These are phyloP conservation scores for Microcebus tavaratra DNA, from an alignment of 2,113 vertebrate species.

Conservation along the genomic window DNA sequence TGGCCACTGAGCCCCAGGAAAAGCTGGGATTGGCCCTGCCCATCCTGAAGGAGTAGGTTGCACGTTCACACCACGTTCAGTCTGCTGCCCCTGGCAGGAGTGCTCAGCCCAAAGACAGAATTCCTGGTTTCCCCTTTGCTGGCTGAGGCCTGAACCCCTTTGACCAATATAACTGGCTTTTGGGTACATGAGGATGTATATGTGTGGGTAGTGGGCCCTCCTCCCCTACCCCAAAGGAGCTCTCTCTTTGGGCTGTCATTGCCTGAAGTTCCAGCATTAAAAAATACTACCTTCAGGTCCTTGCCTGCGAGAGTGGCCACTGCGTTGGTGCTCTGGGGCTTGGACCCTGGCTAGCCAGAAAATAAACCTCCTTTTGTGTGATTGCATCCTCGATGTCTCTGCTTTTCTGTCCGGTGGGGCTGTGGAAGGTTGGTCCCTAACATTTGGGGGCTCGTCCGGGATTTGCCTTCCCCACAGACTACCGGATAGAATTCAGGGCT, in stretches of 20 bases:
- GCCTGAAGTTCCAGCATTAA: neutral
- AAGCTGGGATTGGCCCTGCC: neutral
- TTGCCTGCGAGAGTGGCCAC: no score
- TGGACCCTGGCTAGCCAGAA: no score
- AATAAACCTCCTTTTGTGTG: no score
- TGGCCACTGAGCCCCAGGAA: neutral
- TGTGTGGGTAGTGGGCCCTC: neutral
- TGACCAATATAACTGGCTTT: neutral
- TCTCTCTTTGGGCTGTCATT: neutral
- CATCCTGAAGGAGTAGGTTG: neutral
- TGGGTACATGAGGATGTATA: neutral
- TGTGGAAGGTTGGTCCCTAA: no score
- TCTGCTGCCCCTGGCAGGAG: neutral
- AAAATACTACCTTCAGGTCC: neutral
- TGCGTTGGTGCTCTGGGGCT: no score
- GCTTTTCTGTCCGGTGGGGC: no score
- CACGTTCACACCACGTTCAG: neutral
- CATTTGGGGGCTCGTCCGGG: no score
- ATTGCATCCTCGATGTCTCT: no score
- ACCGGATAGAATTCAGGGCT: no score
- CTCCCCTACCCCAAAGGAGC: neutral
- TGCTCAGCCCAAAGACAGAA: neutral
- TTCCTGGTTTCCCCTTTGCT: neutral
- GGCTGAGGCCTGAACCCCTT: neutral
- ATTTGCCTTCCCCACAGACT: no score